Conservation (phyloP, 2,888 invertebrate species). For the Acronicta leporina region DNA sequence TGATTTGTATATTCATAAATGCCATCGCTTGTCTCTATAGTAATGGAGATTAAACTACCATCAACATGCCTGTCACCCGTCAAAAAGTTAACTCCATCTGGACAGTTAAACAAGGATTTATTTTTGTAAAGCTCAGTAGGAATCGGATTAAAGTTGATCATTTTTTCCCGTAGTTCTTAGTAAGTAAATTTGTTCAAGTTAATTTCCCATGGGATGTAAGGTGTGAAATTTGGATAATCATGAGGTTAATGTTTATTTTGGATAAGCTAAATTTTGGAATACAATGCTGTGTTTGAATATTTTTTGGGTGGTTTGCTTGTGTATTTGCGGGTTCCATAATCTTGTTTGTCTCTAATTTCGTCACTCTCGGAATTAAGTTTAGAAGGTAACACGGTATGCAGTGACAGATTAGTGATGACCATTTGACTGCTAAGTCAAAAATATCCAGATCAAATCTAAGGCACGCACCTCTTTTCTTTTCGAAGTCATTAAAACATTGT, state of each 20-base stretch:
- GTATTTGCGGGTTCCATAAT: slow-evolving; percentile 3
- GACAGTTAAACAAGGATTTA: slow-evolving; percentile 43
- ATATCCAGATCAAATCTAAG: no score
- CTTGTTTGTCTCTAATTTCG: slow-evolving; percentile 8
- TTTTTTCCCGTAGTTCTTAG: slow-evolving; percentile 60
- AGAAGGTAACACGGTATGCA: no score
- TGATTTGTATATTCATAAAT: no score
- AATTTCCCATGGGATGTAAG: slow-evolving; percentile 73
- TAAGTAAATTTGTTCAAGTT: slow-evolving; percentile 59
- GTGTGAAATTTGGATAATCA: slow-evolving; percentile 51
- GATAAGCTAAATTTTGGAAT: slow-evolving; percentile 41
- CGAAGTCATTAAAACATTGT: no score
- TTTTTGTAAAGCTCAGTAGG: slow-evolving; percentile 73
- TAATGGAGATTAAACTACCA: slow-evolving; percentile 42
- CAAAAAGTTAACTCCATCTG: slow-evolving; percentile 48
- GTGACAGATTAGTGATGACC: no score
- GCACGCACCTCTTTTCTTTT: no score
- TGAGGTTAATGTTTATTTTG: slow-evolving; percentile 45
- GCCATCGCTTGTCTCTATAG: background rate
- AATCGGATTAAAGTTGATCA: slow-evolving; percentile 58
- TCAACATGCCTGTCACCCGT: slow-evolving; percentile 49
- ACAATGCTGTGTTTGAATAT: slow-evolving; percentile 11
- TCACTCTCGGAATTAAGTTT: background rate
- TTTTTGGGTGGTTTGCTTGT: background rate
- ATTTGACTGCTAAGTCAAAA: no score